Base-by-base conservation (phyloP, 2,113 vertebrate genomes). In the Capricornis sumatraensis region DNA sequence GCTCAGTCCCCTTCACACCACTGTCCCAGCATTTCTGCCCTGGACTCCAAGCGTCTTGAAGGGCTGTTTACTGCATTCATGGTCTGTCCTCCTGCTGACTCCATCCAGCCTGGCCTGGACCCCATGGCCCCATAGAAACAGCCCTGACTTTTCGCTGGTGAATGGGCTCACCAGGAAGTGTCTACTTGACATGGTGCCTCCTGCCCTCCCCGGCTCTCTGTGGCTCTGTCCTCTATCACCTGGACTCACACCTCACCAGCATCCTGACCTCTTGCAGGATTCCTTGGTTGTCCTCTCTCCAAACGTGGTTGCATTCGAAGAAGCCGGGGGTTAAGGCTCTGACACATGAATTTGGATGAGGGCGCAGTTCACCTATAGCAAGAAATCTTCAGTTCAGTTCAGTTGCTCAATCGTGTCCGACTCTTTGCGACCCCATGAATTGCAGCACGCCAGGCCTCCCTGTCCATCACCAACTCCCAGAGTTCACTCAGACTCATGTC, bases 131-230 rank as follows among this genome's bases (percentile, higher is more conserved):
- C 78, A 81, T 3, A 52, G 78, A 52, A n/a, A 52, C 30, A 81
- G 19, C 50, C 11, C 50, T 36, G 36, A 33, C 25, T 53, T 64
- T 36, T 40, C 0, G 1, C 45, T 12, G 5, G 7, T 9, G 52
- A 60, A 1, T 0, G 19, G 30, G 36, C 53, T 12, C 36, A 16
- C 23, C 21, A 2, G 28, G 33, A 11, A 2, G 9, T 0, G 3
- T 7, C 10, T 45, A 0, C 43, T 7, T 1, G 7, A 1, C 0
- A 0, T 2, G 14, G 3, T 3, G 30, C 16, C 36, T 6, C 1
- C 25, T 9, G n/a, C 40, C 25, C 76, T 8, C 7, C 7, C 5
- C 1, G 1, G 1, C 16, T 19, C 57, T 50, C 43, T 10, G 3
- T 5, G 3, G 10, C 4, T 7, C 1, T 11, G 19, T 23, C 71